These are phyloP conservation scores for Dreissena polymorpha DNA, from an alignment of 1,140 invertebrate genomes.

Conservation along the genomic window DNA sequence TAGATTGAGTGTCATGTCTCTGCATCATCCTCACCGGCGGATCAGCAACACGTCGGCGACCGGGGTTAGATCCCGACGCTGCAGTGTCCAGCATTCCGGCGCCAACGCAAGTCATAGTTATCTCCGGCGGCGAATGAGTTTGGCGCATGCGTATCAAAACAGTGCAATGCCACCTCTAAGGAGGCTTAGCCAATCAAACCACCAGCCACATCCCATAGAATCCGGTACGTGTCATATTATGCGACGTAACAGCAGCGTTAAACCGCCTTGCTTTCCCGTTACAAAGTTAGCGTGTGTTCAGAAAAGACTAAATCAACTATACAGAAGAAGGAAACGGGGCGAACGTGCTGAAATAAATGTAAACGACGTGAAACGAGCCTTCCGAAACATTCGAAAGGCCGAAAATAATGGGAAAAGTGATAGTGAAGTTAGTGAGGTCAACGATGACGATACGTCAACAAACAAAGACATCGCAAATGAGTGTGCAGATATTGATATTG, in stretches of 20 bases:
- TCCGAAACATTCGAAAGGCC: background rate
- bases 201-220: background rate
- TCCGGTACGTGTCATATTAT: background rate
- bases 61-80: background rate
- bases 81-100: background rate
- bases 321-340: slow-evolving; percentile 4
- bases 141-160: slow-evolving; percentile 30
- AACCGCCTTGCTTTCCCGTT: slow-evolving; percentile 39
- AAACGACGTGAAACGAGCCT: slow-evolving; percentile 31
- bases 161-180: slow-evolving; percentile 5
- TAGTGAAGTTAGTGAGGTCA: slow-evolving; percentile 5
- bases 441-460: background rate
- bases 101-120: background rate
- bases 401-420: slow-evolving; percentile 6
- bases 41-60: background rate
- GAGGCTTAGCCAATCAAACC: slow-evolving; percentile 1
- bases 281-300: slow-evolving; percentile 39
- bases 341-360: slow-evolving; percentile 26
- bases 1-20: background rate
- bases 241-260: slow-evolving; percentile 29
- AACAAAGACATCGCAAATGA: background rate
- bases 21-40: background rate
- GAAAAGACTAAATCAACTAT: slow-evolving; percentile 26
- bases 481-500: background rate
- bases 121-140: slow-evolving; percentile 11